Conservation (phyloP, 2,797 vertebrate species). For the Aulostomus chinensis region DNA sequence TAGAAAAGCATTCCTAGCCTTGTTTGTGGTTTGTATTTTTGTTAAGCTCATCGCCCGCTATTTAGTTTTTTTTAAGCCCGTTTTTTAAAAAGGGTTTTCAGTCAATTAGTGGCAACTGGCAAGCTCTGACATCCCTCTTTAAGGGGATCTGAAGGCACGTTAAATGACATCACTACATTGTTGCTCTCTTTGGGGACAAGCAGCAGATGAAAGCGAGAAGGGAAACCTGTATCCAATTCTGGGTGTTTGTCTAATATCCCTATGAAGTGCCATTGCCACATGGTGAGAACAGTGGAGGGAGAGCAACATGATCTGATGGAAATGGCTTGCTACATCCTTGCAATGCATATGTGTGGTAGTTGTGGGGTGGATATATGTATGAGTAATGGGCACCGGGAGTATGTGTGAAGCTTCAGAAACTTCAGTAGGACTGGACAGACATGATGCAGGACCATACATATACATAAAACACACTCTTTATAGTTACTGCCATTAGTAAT, state of each 20-base stretch:
- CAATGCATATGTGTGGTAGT: conserved; percentile 31
- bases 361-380: conserved; percentile 21
- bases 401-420: conserved; percentile 35
- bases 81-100: conserved; percentile 53
- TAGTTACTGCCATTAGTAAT: conserved; percentile 12
- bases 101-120: conserved; percentile 76
- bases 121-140: conserved; percentile 65
- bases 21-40: conserved; percentile 76
- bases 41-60: conserved; percentile 59
- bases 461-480: not conserved
- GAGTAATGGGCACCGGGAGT: conserved; percentile 36
- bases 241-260: conserved; percentile 78
- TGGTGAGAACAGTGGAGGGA: conserved; percentile 54
- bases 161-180: conserved; percentile 80
- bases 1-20: conserved; percentile 69
- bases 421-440: conserved; percentile 20
- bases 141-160: conserved; percentile 69
- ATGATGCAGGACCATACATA: conserved; percentile 25
- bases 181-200: conserved; percentile 74
- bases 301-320: conserved; percentile 67
- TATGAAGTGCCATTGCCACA: conserved; percentile 75
- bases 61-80: conserved; percentile 53
- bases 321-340: conserved; percentile 59
- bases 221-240: conserved; percentile 80
- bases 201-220: conserved; percentile 75